Evolutionary conservation across 2,888 invertebrate genomes (phyloP).

Genomic region (Aphrophora alni): DNA sequence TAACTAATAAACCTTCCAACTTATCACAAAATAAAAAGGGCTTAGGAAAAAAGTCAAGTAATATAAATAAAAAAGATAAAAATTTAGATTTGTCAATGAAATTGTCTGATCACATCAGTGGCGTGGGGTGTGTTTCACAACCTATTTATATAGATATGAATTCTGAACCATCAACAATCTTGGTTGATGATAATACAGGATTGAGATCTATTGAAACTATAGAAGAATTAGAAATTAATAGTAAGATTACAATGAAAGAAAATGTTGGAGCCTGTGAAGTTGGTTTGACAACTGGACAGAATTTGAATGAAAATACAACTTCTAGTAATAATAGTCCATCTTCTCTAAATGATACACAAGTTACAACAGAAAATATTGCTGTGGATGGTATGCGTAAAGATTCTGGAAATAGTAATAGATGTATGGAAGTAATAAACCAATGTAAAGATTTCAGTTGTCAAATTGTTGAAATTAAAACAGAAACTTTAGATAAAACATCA

Average conservation of each 20-base stretch:
- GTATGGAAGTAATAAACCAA: neutral
- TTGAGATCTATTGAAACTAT: neutral
- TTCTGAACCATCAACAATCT: neutral
- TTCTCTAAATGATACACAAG: neutral
- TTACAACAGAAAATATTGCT: neutral
- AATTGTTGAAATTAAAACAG: neutral
- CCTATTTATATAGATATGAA: slow-evolving; percentile 10
- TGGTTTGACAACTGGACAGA: too few species aligned
- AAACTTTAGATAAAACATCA: neutral
- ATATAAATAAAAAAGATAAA: neutral
- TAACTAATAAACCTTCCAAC: neutral
- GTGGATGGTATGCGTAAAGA: neutral
- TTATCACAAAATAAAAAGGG: neutral
- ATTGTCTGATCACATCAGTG: neutral
- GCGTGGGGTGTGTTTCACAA: slow-evolving; percentile 11
- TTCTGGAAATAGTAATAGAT: neutral
- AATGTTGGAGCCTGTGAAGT: neutral
- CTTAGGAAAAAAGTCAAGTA: neutral
- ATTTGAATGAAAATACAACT: neutral
- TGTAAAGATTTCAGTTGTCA: neutral
- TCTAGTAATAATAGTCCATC: neutral
- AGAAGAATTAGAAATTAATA: slow-evolving; percentile 27
- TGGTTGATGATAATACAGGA: slow-evolving; percentile 17
- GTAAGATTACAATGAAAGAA: neutral
- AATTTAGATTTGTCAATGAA: neutral